These are phyloP conservation scores for Willisornis vidua DNA, from an alignment of 2,113 vertebrate species.

Conservation along the genomic window DNA sequence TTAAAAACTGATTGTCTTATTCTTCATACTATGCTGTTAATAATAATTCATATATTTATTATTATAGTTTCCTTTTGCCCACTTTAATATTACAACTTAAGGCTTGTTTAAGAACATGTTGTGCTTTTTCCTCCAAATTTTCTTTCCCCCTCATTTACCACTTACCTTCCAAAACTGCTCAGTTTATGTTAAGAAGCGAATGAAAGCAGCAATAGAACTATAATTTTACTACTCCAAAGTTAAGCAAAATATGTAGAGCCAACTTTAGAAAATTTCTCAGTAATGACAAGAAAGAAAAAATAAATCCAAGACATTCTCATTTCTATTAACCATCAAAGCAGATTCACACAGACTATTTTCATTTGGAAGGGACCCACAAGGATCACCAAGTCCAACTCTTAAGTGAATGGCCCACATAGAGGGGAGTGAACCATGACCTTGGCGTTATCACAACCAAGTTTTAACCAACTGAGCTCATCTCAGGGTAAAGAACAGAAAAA, in stretches of 20 bases:
- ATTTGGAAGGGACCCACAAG: too few species aligned
- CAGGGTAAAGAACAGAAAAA: neutral
- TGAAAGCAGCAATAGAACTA: neutral
- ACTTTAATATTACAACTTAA: neutral
- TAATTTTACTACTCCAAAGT: neutral
- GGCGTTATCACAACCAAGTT: too few species aligned
- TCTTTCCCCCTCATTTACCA: fast-evolving
- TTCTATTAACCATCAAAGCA: neutral
- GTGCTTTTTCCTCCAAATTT: neutral
- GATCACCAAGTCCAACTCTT: too few species aligned
- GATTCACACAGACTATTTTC: too few species aligned
- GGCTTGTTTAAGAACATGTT: neutral
- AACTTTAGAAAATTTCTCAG: neutral
- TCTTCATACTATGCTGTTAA: neutral
- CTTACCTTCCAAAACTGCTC: neutral
- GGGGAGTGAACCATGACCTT: too few species aligned
- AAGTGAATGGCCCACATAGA: too few species aligned
- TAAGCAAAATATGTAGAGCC: neutral
- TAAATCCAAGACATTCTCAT: neutral
- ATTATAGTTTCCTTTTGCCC: neutral
- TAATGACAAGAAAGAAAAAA: neutral
- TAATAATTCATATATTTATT: neutral
- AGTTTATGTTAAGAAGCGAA: neutral
- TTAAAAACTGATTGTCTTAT: neutral
- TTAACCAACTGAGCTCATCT: too few species aligned